phyloP scores from a whole-genome alignment of 1,140 invertebrate genomes.

The Stegodyphus dumicola region DNA sequence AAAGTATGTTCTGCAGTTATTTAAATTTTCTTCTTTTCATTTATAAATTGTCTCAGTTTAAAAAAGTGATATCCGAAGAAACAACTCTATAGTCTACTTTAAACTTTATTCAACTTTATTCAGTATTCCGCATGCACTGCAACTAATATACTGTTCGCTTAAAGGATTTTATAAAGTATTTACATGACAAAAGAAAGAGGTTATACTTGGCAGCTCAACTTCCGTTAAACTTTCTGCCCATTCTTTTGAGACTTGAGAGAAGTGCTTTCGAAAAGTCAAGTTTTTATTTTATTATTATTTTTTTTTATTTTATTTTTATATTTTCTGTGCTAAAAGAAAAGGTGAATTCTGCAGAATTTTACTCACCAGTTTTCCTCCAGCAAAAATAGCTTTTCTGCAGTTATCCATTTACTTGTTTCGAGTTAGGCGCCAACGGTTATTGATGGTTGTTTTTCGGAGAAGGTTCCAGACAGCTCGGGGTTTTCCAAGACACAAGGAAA shows the following conservation, averaged over 20 bases:
- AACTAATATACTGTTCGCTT: background rate
- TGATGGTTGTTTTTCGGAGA: conserved; percentile 31
- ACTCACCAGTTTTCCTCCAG: conserved; percentile 1
- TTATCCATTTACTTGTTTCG: background rate
- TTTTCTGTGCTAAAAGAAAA: background rate
- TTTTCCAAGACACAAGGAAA: too few relatives aligned
- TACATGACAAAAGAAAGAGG: conserved; percentile 8
- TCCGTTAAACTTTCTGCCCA: background rate
- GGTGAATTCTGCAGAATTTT: background rate
- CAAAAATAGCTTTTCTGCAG: conserved; percentile 15
- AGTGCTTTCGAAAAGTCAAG: background rate
- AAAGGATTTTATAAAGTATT: conserved; percentile 9
- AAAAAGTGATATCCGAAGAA: too few relatives aligned
- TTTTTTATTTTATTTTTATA: too few relatives aligned
- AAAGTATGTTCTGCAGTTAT: too few relatives aligned
- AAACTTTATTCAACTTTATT: too few relatives aligned
- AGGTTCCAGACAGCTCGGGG: background rate
- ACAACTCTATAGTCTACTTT: too few relatives aligned
- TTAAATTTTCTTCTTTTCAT: too few relatives aligned
- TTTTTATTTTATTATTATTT: too few relatives aligned
- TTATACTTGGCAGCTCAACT: conserved; percentile 1
- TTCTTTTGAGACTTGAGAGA: background rate
- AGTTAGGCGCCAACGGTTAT: conserved; percentile 35
- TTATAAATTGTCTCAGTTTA: too few relatives aligned
- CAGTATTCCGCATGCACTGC: background rate